Evolutionary conservation across 1,140 invertebrate species (phyloP).

Genomic region (Drosophila rufa): DNA sequence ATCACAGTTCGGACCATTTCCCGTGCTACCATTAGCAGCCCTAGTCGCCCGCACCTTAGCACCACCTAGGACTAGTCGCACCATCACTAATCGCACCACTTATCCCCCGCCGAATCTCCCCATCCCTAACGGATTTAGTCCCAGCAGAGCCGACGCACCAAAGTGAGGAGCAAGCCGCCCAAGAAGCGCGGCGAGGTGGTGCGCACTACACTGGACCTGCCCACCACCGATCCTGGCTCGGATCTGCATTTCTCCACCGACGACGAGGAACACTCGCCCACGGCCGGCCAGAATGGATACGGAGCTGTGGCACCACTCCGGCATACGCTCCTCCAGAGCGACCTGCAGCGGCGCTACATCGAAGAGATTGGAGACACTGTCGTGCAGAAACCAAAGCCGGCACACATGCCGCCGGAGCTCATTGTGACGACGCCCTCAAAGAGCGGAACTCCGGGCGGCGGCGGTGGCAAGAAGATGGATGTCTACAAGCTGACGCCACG

Average conservation of each 20-base stretch:
- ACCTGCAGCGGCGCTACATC: slow-evolving; percentile 76
- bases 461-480: slow-evolving; percentile 56
- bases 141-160: slow-evolving; percentile 61
- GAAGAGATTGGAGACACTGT: slow-evolving; percentile 74
- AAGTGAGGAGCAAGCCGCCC: slow-evolving; percentile 57
- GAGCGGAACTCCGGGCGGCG: slow-evolving; percentile 21
- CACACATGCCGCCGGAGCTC: slow-evolving; percentile 80
- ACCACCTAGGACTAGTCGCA: not conserved
- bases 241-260: slow-evolving; percentile 86
- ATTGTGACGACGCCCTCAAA: slow-evolving; percentile 81
- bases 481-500: slow-evolving; percentile 66
- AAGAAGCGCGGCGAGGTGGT: slow-evolving; percentile 69
- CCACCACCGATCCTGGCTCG: slow-evolving; percentile 87
- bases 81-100: not conserved
- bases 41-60: too few species aligned
- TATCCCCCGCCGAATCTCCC: not conserved
- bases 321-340: slow-evolving; percentile 72
- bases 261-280: slow-evolving; percentile 83
- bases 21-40: too few species aligned
- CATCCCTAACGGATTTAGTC: slow-evolving; percentile 26
- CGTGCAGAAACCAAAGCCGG: slow-evolving; percentile 62
- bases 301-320: slow-evolving; percentile 66
- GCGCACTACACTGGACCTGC: slow-evolving; percentile 86
- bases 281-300: slow-evolving; percentile 46
- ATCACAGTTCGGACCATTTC: too few species aligned